These are phyloP conservation scores for Zaprionus africanus DNA, from an alignment of 1,140 invertebrate genomes.

Conservation along the genomic window DNA sequence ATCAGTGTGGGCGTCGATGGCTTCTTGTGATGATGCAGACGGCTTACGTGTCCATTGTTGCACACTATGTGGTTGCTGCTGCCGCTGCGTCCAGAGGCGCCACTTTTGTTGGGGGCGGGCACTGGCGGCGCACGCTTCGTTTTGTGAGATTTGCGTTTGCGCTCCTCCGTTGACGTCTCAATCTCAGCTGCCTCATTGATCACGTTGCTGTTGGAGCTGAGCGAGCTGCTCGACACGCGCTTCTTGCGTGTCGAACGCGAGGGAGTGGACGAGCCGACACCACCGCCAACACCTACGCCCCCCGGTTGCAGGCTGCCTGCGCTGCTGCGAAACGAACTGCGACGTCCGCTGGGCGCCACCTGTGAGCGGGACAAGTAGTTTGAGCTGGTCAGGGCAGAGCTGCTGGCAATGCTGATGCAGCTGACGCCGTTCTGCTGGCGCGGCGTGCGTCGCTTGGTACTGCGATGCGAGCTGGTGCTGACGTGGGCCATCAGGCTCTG, in stretches of 20 bases:
- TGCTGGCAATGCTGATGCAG: slow-evolving; percentile 88
- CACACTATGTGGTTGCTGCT: slow-evolving; percentile 49
- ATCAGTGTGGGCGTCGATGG: slow-evolving; percentile 10
- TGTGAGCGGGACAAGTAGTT: slow-evolving; percentile 82
- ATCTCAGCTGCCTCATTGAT: slow-evolving; percentile 73
- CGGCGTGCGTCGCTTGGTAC: slow-evolving; percentile 85
- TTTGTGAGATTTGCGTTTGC: slow-evolving; percentile 80
- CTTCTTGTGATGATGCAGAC: slow-evolving; percentile 53
- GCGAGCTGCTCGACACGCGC: slow-evolving; percentile 86
- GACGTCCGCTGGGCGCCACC: slow-evolving; percentile 56
- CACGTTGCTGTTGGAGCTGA: slow-evolving; percentile 87
- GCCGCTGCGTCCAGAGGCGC: slow-evolving; percentile 18
- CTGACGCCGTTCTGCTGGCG: slow-evolving; percentile 89
- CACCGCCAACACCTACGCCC: slow-evolving; percentile 21
- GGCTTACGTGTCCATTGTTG: slow-evolving; percentile 69
- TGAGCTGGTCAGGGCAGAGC: slow-evolving; percentile 84
- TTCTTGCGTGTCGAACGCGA: slow-evolving; percentile 86
- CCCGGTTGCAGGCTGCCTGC: slow-evolving; percentile 38
- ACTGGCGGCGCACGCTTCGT: slow-evolving; percentile 79
- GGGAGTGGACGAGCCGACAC: slow-evolving; percentile 33
- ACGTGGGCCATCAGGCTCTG: slow-evolving; percentile 93
- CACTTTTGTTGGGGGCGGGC: slow-evolving; percentile 52
- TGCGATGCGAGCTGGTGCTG: slow-evolving; percentile 80
- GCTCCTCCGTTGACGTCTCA: slow-evolving; percentile 82
- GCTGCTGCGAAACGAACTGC: slow-evolving; percentile 78